Evolutionary conservation across 2,888 invertebrate species (phyloP), one percentile per base, ranked within the genome.

Genomic region (Lathronympha strigana): DNA sequence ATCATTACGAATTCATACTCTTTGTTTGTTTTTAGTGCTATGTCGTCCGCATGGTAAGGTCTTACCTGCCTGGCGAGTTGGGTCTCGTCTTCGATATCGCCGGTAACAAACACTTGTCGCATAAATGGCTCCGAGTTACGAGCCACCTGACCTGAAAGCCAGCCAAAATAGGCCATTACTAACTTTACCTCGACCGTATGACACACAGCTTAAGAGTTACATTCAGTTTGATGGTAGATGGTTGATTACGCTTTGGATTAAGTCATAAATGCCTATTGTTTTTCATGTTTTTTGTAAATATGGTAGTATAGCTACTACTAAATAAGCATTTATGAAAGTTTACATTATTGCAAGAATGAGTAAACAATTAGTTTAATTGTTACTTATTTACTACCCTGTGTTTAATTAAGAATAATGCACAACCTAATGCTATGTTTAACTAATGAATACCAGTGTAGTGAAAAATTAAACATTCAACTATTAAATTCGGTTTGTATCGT

Each of bases 41-140:
- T 62, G 25, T 40, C 36, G 58, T 67, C 66, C 63, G 63, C 66
- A 66, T 61, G 64, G 67, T 68, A 25, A 38, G 67, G 60, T 80
- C 87, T 92, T 92, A 95, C 96, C 94, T 95, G 94, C 76, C 94
- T 92, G 69, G 94, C 90, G 61, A 96, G 94, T 69, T 93, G 93
- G 60, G 88, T 91, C 73, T 93, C 92, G 77, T 93, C 93, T 71
- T 93, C 90, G 75, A 92, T 91, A 79, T 94, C 94, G 67, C 95
- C 95, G 66, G 95, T 94, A 67, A 96, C 94, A 84, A 96, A 96
- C 73, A 98, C 99, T 94, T 99, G 99, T 76, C 98, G 95, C 94
- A 99, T 98, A 82, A 96, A 95, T 40, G 99, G 99, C 93, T 99
- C 99, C 77, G 96, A 97, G 88, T 96, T 97, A 79, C 95, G 95